A percentile compares a stretch with the other conserved stretches of the same genome.
phyloP scores from a whole-genome alignment of 2,113 vertebrate species.

The Leptobrachium ailaonicum region DNA sequence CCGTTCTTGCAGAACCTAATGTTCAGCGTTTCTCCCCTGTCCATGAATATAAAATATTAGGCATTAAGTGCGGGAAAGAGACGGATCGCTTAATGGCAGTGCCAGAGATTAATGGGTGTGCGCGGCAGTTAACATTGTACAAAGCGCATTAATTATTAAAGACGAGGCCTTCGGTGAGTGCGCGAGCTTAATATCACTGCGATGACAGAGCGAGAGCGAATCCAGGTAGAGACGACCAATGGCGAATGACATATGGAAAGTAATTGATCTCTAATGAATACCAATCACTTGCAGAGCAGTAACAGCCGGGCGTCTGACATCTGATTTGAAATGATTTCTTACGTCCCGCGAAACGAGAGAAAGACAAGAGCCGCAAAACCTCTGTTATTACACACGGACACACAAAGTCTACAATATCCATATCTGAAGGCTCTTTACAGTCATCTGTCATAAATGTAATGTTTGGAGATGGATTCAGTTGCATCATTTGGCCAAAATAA shows the following conservation, averaged over 20 bases:
- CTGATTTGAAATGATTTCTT: constrained; percentile 33
- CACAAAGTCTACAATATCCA: too few species aligned
- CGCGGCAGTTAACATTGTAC: constrained; percentile 45
- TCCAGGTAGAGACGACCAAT: constrained; percentile 35
- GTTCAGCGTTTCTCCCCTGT: background rate
- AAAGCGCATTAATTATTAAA: constrained; percentile 48
- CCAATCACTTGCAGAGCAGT: constrained; percentile 36
- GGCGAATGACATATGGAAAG: constrained; percentile 44
- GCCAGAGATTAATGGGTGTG: constrained; percentile 47
- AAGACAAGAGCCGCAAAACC: background rate
- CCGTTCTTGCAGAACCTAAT: too few species aligned
- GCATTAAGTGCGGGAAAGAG: constrained; percentile 8
- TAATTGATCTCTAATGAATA: constrained; percentile 48
- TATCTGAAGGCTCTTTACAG: too few species aligned
- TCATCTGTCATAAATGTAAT: too few species aligned
- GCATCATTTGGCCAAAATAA: too few species aligned
- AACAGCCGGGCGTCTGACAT: constrained; percentile 33
- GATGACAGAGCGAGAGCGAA: constrained; percentile 36
- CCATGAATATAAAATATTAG: constrained; percentile 42
- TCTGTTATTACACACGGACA: too few species aligned
- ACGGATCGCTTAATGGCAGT: constrained; percentile 32
- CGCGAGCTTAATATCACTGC: constrained; percentile 39
- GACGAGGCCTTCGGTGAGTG: constrained; percentile 24
- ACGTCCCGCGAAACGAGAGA: background rate
- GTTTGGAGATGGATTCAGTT: too few species aligned